Evolutionary conservation across 2,888 invertebrate species (phyloP), one percentile per base, ranked within the genome.

Genomic region (Diarsia brunnea): DNA sequence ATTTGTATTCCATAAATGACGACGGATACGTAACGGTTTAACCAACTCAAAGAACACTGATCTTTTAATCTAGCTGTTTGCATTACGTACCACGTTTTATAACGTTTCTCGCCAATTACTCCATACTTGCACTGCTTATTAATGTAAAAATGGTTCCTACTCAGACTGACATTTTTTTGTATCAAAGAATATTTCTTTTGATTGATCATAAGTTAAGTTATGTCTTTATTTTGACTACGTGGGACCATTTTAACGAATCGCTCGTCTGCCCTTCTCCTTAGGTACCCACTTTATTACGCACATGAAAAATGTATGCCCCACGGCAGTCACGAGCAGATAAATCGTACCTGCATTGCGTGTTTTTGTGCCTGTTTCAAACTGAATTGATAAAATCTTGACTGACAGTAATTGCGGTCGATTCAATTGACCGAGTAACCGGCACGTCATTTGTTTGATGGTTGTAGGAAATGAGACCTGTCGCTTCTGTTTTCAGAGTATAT

Each of bases 311-410:
- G 87, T 89, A 91, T 84, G 79, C 72, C 78, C 75, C 75, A 79
- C 86, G 88, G 88, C 87, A 87, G 88, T 86, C 81, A 78, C 81
- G 76, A 79, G 82, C 84, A 86, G 81, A 87, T 84, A 82, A 69
- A 87, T 84, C 71, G 79, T 53, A 85, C 84, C 91, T 90, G 91
- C 90, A 91, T 88, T 90, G 91, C 91, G 88, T 89, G 88, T 87
- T 84, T 84, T 85, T 79, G 64, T 64, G 31, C 27, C 16, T 53
- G 69, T 63, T 71, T 66, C 65, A 79, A 79, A 87, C 79, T 72
- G 68, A 72, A 81, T 76, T 75, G 79, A 85, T 87, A 78, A 74
- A 73, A 87, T 84, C 85, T 78, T 79, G 80, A 87, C 27, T 58
- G 78, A 84, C 71, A 65, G 38, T 84, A 81, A 85, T 88, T 71